Base-by-base conservation (phyloP, 2,113 vertebrate genomes). In the Colistium nudipinnis region DNA sequence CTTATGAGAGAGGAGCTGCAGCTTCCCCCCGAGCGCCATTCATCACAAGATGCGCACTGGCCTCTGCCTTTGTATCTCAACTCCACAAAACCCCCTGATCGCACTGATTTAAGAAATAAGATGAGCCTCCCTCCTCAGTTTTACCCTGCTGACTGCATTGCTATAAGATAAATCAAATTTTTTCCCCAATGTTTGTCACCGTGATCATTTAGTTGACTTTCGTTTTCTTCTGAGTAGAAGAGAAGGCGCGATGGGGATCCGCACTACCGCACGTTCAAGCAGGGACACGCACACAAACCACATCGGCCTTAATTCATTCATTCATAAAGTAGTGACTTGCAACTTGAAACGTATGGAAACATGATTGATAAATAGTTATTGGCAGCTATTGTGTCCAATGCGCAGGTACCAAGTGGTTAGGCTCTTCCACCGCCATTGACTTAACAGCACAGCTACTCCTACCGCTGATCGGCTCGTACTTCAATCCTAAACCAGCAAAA, bases 21-120 rank as follows among this genome's bases (percentile, higher is more conserved):
- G 48, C 75, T 76, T 78, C 71, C 78, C 68, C 76, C 59, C 30
- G 12, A 64, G 68, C 52, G 62, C 20, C 11, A 57, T 59, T 77
- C 61, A 70, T 84, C 60, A 84, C 41, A 48, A 13, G 41, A 28
- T 62, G 47, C 71, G 35, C 30, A 35, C 44, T 28, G 53, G 36
- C 14, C 41, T 74, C 55, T 53, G 3, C 38, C 12, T 33, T 24
- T 62, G n/a, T 39, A 19, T 38, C n/a, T 14, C 52, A 73, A 9
- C 31, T 33, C 4, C 17, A 62, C 22, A 35, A 62, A 62, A 63
- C 28, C 39, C 35, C 60, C 20, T 9, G 0, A 0, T 14, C 0
- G 0, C 16, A 24, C 4, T 54, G 17, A 35, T 57, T 51, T 63
- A 52, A 62, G 39, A 20, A 66, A 59, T 8, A 41, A 51, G 57